A percentile compares a stretch with the other conserved stretches of the same genome.
These are phyloP conservation scores for Labeo rohita DNA, from an alignment of 2,113 vertebrate species.

Conservation along the genomic window DNA sequence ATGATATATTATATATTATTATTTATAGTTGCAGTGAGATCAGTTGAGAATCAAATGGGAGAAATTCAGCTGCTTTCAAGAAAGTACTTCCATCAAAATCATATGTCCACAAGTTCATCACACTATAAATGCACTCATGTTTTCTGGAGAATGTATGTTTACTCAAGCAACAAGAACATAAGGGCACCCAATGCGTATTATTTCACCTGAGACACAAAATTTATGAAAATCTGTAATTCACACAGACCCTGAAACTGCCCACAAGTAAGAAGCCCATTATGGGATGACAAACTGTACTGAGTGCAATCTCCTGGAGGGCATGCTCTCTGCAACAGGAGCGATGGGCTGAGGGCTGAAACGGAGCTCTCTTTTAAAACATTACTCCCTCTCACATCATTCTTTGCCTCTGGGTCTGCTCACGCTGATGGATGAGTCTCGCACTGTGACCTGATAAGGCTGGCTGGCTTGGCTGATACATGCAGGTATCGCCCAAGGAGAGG, in stretches of 20 bases:
- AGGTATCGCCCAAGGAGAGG: constrained; percentile 46
- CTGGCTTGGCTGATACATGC: constrained; percentile 30
- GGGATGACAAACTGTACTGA: constrained; percentile 33
- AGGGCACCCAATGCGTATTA: constrained; percentile 13
- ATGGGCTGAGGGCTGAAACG: constrained; percentile 34
- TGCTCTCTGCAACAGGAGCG: constrained; percentile 31
- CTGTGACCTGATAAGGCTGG: constrained; percentile 51
- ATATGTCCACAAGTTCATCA: background rate
- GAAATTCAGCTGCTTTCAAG: background rate
- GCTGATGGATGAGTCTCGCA: constrained; percentile 46
- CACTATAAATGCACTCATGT: background rate
- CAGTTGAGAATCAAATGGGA: background rate
- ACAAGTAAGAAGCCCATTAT: constrained; percentile 37
- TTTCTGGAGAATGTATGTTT: background rate
- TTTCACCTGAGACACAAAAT: background rate
- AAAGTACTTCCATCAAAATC: background rate
- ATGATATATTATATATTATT: too few relatives aligned
- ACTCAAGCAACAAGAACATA: background rate
- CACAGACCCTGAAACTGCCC: constrained; percentile 29
- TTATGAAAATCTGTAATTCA: constrained; percentile 2
- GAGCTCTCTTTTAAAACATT: constrained; percentile 46
- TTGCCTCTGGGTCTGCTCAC: constrained; percentile 28
- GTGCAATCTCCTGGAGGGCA: constrained; percentile 28
- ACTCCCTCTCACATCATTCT: constrained; percentile 28
- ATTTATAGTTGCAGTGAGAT: background rate